A percentile compares a stretch with the other conserved stretches of the same genome.
Evolutionary conservation across 2,113 vertebrate species (phyloP).

Genomic region (Mustela nigripes): DNA sequence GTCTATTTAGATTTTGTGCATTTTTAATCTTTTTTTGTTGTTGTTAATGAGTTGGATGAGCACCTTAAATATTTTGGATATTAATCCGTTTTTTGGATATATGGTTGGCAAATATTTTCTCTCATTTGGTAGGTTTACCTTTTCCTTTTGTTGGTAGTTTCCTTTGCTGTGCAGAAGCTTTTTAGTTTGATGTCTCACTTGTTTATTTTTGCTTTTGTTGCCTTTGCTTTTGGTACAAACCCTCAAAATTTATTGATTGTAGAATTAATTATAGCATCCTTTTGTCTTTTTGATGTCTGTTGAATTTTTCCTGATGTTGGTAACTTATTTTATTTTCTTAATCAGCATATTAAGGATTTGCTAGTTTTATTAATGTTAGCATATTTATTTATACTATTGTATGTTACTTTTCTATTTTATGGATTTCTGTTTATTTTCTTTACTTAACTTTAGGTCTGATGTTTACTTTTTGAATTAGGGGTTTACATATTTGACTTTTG

Average conservation of each 20-base stretch:
- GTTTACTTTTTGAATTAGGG: background rate
- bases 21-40: background rate
- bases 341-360: background rate
- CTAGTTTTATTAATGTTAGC: background rate
- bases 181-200: background rate
- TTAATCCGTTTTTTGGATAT: background rate
- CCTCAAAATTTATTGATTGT: background rate
- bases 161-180: background rate
- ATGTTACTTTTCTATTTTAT: background rate
- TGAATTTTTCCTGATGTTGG: background rate
- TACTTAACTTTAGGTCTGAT: background rate
- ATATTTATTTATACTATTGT: background rate
- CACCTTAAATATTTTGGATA: background rate
- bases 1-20: background rate
- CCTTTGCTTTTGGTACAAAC: background rate
- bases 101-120: background rate
- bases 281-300: background rate
- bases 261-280: background rate
- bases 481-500: background rate
- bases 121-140: background rate
- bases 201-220: background rate
- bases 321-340: conserved; percentile 5
- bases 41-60: background rate
- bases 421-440: background rate
- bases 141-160: background rate